Evolutionary conservation across 2,888 invertebrate species (phyloP).

Genomic region (Salticus scenicus): DNA sequence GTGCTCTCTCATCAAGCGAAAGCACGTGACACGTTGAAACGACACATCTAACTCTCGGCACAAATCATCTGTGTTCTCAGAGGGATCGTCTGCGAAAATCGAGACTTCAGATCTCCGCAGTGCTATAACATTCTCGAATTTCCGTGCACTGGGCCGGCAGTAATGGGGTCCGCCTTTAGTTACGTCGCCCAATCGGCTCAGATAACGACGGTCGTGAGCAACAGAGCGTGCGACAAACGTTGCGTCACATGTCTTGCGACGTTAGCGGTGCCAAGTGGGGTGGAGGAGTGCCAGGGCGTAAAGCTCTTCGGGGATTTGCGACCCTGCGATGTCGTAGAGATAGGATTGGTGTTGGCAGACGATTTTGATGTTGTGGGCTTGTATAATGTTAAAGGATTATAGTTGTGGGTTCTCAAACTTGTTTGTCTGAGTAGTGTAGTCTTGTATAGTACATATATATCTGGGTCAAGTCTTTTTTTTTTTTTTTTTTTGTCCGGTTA

Average conservation of each 20-base stretch:
- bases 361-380: background rate
- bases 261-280: slow-evolving; percentile 3
- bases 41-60: too few species aligned
- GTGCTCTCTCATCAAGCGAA: too few species aligned
- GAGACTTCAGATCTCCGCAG: background rate
- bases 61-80: too few species aligned
- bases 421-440: background rate
- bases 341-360: background rate
- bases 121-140: background rate
- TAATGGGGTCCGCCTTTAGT: slow-evolving; percentile 41
- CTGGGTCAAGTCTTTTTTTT: too few species aligned
- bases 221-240: background rate
- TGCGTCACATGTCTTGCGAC: slow-evolving; percentile 9
- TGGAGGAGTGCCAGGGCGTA: too few species aligned
- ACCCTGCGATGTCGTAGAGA: background rate
- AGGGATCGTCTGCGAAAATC: background rate
- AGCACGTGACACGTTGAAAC: too few species aligned
- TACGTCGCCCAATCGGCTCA: slow-evolving; percentile 20
- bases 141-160: slow-evolving; percentile 23
- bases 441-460: too few species aligned
- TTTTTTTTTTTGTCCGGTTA: too few species aligned
- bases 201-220: slow-evolving; percentile 5
- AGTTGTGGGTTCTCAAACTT: too few species aligned
- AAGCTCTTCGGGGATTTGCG: slow-evolving; percentile 8
- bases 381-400: too few species aligned